These are phyloP conservation scores for Dioctria rufipes DNA, from an alignment of 2,888 invertebrate species.

Conservation along the genomic window DNA sequence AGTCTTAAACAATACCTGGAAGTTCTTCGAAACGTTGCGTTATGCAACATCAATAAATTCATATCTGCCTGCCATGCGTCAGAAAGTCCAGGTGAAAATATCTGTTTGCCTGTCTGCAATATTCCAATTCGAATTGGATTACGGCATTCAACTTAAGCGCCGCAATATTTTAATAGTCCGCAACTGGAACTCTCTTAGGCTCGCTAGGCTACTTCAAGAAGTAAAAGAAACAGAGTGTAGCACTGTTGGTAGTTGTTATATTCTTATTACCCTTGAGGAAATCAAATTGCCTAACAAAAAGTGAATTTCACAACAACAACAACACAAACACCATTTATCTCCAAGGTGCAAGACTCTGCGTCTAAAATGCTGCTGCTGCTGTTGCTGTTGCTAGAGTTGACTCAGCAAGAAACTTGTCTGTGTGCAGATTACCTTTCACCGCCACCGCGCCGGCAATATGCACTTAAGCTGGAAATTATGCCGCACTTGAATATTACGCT, in stretches of 20 bases:
- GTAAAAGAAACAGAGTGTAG: neutral
- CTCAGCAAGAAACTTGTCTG: neutral
- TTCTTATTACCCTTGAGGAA: constrained; percentile 1
- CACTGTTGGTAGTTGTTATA: neutral
- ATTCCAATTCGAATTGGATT: too few species aligned
- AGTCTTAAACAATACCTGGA: too few species aligned
- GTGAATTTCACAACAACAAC: neutral
- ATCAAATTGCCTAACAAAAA: constrained; percentile 9
- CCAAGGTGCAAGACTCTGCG: neutral
- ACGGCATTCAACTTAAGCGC: too few species aligned
- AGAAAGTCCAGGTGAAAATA: too few species aligned
- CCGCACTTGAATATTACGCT: neutral
- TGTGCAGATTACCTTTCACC: neutral
- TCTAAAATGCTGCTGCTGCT: neutral
- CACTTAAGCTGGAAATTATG: neutral
- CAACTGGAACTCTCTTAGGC: too few species aligned
- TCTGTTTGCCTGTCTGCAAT: too few species aligned
- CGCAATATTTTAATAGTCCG: too few species aligned
- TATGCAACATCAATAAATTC: too few species aligned
- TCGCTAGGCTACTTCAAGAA: too few species aligned
- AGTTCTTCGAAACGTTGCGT: too few species aligned
- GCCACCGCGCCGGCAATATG: neutral
- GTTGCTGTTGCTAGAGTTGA: neutral
- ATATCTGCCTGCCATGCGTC: too few species aligned
- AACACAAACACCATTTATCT: neutral